phyloP scores from a whole-genome alignment of 2,113 vertebrate genomes.

The Hippocampus guttulatus region DNA sequence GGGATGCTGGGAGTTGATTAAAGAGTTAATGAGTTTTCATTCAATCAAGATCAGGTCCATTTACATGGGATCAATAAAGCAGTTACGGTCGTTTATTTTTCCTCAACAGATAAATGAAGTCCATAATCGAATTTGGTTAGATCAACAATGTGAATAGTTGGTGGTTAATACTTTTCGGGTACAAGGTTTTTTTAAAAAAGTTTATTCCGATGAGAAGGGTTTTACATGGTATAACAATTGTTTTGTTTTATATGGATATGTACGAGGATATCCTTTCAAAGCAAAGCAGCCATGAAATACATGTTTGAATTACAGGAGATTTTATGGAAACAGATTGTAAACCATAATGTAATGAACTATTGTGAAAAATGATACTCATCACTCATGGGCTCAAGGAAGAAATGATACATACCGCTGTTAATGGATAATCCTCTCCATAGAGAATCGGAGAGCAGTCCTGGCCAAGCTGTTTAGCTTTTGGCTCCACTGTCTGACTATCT shows the following conservation, averaged over 20 bases:
- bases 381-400: conserved; percentile 11
- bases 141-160: neutral
- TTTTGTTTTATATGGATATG: neutral
- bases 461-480: conserved; percentile 10
- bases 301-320: neutral
- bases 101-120: no score
- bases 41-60: conserved; percentile 22
- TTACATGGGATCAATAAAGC: conserved; percentile 36
- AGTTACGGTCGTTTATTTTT: neutral
- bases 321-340: neutral
- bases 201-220: neutral
- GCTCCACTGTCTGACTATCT: conserved; percentile 30
- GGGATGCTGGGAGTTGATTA: conserved; percentile 13
- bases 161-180: neutral
- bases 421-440: conserved; percentile 9
- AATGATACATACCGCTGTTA: conserved; percentile 9
- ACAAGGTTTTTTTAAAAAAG: neutral
- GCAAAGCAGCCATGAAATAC: neutral
- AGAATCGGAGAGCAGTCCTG: neutral
- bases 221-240: neutral
- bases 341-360: neutral
- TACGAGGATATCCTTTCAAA: no score
- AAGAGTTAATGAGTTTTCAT: conserved; percentile 41
- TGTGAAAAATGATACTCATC: conserved; percentile 32
- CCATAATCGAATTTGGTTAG: neutral